Conservation (phyloP, 2,797 vertebrate species). For the Eupleurogrammus muticus region DNA sequence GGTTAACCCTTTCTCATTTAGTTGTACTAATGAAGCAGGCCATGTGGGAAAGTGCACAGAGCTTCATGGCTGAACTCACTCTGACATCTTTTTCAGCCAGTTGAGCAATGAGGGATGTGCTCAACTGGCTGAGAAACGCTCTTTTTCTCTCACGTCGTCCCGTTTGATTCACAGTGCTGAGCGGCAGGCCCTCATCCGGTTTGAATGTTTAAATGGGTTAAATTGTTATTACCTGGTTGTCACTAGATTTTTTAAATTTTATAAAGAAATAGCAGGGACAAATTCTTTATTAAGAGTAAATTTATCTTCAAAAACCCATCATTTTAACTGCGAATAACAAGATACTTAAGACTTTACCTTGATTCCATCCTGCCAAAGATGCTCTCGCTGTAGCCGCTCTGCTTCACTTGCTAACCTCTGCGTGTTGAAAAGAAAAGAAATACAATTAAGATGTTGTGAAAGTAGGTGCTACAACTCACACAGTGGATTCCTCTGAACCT, state of each 20-base stretch:
- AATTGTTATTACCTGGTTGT: too few species aligned
- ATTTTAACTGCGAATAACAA: neutral
- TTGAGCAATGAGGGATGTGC: constrained; percentile 40
- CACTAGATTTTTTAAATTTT: too few species aligned
- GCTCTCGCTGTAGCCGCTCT: constrained; percentile 93
- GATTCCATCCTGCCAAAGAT: constrained; percentile 96
- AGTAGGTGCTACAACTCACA: neutral
- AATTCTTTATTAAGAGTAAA: neutral
- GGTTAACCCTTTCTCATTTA: constrained; percentile 51
- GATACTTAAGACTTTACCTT: constrained; percentile 84
- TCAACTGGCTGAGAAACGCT: constrained; percentile 50
- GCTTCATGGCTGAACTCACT: constrained; percentile 43
- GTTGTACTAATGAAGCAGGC: constrained; percentile 49
- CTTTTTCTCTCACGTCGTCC: constrained; percentile 34
- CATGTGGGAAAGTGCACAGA: constrained; percentile 68
- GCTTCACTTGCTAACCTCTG: constrained; percentile 94
- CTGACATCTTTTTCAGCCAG: constrained; percentile 53
- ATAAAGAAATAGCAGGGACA: neutral
- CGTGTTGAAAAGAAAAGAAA: constrained; percentile 42
- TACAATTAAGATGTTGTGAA: neutral
- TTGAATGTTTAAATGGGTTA: too few species aligned
- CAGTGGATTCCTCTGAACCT: neutral
- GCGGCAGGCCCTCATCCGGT: constrained; percentile 31
- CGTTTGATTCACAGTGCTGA: constrained; percentile 31
- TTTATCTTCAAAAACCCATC: neutral